Conservation (phyloP, 1,140 invertebrate genomes). For the Drosophila mojavensis region DNA sequence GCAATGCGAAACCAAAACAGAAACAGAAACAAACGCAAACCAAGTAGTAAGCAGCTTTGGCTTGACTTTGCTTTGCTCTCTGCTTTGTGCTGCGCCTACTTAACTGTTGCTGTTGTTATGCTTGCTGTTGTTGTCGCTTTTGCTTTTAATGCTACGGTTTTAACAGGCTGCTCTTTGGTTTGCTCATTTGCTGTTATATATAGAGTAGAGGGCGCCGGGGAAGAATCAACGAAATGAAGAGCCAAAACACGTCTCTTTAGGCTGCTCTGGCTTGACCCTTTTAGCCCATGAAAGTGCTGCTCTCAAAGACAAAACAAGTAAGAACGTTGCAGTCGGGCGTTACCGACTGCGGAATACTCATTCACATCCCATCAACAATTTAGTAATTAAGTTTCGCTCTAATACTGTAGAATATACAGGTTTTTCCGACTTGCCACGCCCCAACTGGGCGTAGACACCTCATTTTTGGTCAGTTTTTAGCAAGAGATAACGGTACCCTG, state of each 20-base stretch:
- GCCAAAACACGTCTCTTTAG: slow-evolving; percentile 9
- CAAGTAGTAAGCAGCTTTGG: slow-evolving; percentile 40
- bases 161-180: slow-evolving; percentile 19
- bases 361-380: no score
- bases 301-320: no score
- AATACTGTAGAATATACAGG: no score
- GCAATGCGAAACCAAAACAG: slow-evolving; percentile 13
- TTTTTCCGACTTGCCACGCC: no score
- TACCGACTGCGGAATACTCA: no score
- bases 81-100: slow-evolving; percentile 32
- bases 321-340: no score
- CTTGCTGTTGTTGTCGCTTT: slow-evolving; percentile 1
- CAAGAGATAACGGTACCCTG: no score
- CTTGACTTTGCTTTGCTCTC: slow-evolving; percentile 14
- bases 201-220: neutral
- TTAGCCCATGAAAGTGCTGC: slow-evolving; percentile 18
- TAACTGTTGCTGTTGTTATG: slow-evolving; percentile 40
- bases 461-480: no score
- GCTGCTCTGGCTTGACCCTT: slow-evolving; percentile 35
- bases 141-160: slow-evolving; percentile 19
- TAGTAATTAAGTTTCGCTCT: no score
- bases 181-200: neutral
- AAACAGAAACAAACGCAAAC: slow-evolving; percentile 13
- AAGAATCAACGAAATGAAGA: slow-evolving; percentile 3
- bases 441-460: no score